A percentile compares a stretch with the other conserved stretches of the same genome.
Conservation (phyloP, 2,888 invertebrate genomes). For the Geophilus truncorum region DNA sequence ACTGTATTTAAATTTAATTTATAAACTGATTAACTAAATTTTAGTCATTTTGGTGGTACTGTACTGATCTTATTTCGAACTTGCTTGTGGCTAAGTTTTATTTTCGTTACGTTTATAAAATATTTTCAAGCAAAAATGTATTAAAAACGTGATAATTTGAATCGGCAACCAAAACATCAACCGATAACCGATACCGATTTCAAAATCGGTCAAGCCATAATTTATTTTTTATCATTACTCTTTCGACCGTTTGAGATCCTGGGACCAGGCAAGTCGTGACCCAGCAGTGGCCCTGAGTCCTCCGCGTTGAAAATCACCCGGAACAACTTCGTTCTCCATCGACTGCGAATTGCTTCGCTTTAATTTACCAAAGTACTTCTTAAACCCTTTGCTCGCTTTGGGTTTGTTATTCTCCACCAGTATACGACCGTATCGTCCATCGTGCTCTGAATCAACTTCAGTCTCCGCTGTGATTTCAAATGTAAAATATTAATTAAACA, state of each 20-base stretch:
- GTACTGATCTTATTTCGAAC: no score
- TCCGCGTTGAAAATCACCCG: constrained; percentile 60
- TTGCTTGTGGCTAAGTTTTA: no score
- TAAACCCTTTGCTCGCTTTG: constrained; percentile 58
- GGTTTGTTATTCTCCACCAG: background rate
- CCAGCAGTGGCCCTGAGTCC: constrained; percentile 69
- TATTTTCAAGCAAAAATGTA: no score
- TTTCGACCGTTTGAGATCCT: constrained; percentile 35
- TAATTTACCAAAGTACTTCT: constrained; percentile 60
- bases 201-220: background rate
- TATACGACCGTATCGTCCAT: background rate
- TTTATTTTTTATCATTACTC: constrained; percentile 21
- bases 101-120: no score
- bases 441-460: background rate
- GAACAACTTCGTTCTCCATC: constrained; percentile 47
- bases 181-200: no score
- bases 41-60: no score
- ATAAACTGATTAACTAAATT: no score
- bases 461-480: background rate
- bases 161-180: no score
- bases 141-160: no score
- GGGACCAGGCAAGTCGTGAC: constrained; percentile 56
- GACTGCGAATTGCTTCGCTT: constrained; percentile 55
- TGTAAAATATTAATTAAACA: background rate
- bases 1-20: no score